phyloP scores from a whole-genome alignment of 2,888 invertebrate genomes.

The Helleia helle region DNA sequence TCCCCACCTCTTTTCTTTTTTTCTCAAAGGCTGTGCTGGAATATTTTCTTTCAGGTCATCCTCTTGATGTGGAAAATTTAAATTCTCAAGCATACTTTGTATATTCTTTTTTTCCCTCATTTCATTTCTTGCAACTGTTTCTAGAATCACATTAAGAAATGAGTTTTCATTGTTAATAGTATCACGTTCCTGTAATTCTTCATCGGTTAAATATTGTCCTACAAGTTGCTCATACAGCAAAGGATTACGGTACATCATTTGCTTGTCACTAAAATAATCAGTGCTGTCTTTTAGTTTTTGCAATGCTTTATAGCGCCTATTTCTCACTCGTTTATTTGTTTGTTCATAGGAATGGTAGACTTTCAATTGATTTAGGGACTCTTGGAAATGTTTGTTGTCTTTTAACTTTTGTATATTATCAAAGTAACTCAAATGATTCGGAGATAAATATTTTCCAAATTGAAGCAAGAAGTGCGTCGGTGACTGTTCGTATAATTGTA shows the following conservation, averaged over 20 bases:
- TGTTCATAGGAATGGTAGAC: slow-evolving; percentile 67
- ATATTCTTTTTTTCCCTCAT: slow-evolving; percentile 75
- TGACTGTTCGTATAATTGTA: slow-evolving; percentile 76
- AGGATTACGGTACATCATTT: slow-evolving; percentile 95
- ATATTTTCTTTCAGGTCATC: not conserved
- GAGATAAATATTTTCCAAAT: slow-evolving; percentile 81
- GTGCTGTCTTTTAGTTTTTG: slow-evolving; percentile 79
- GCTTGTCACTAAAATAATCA: slow-evolving; percentile 90
- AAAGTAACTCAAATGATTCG: slow-evolving; percentile 82
- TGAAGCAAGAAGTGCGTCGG: slow-evolving; percentile 82
- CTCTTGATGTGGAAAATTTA: not conserved
- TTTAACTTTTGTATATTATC: slow-evolving; percentile 37
- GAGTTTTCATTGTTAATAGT: slow-evolving; percentile 72
- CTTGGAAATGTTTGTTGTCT: slow-evolving; percentile 64
- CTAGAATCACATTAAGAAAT: slow-evolving; percentile 85
- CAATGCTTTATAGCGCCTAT: slow-evolving; percentile 88
- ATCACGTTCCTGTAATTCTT: slow-evolving; percentile 80
- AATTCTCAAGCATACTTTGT: slow-evolving; percentile 75
- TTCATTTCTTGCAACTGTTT: slow-evolving; percentile 84
- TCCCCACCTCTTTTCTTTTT: slow-evolving; percentile 59
- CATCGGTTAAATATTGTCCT: slow-evolving; percentile 87
- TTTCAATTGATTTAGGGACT: slow-evolving; percentile 77
- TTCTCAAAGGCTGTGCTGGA: not conserved
- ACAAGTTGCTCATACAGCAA: slow-evolving; percentile 91
- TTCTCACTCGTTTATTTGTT: slow-evolving; percentile 76